These are phyloP conservation scores for Chelidonichthys spinosus DNA, from an alignment of 2,797 vertebrate genomes.

Conservation along the genomic window DNA sequence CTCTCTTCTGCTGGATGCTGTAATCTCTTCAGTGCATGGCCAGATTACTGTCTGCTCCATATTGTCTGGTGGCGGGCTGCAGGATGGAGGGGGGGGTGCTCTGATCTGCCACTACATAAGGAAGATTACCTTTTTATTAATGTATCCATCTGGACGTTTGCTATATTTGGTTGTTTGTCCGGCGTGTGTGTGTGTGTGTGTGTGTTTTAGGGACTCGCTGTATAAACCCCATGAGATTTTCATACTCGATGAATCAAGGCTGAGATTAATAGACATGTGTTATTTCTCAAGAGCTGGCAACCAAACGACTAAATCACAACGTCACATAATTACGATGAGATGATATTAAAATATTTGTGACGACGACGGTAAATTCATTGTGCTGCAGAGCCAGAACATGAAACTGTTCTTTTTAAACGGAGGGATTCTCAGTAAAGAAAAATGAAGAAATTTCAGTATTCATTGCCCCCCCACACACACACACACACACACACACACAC, in stretches of 20 bases:
- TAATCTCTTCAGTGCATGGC: constrained; percentile 80
- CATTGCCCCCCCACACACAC: constrained; percentile 40
- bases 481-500: neutral
- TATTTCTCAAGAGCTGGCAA: constrained; percentile 60
- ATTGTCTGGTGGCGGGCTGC: constrained; percentile 74
- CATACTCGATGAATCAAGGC: constrained; percentile 47
- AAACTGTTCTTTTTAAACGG: constrained; percentile 48
- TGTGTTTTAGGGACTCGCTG: constrained; percentile 40
- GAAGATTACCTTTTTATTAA: constrained; percentile 79
- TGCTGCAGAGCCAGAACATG: constrained; percentile 47
- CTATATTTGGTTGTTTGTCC: constrained; percentile 73
- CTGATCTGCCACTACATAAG: constrained; percentile 71
- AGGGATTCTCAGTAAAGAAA: constrained; percentile 64
- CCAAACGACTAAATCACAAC: constrained; percentile 45
- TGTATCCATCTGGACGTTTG: constrained; percentile 74
- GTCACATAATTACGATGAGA: constrained; percentile 46
- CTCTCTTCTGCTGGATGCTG: constrained; percentile 70
- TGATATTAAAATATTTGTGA: constrained; percentile 46
- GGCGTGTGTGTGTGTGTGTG: constrained; percentile 36
- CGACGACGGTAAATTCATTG: constrained; percentile 34
- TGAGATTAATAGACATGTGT: constrained; percentile 49
- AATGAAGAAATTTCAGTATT: constrained; percentile 68
- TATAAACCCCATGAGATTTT: constrained; percentile 53
- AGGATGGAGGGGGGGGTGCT: constrained; percentile 64
- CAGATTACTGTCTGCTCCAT: constrained; percentile 84